These are phyloP conservation scores for Hippocampus abdominalis DNA, from an alignment of 2,113 vertebrate species.

Conservation along the genomic window DNA sequence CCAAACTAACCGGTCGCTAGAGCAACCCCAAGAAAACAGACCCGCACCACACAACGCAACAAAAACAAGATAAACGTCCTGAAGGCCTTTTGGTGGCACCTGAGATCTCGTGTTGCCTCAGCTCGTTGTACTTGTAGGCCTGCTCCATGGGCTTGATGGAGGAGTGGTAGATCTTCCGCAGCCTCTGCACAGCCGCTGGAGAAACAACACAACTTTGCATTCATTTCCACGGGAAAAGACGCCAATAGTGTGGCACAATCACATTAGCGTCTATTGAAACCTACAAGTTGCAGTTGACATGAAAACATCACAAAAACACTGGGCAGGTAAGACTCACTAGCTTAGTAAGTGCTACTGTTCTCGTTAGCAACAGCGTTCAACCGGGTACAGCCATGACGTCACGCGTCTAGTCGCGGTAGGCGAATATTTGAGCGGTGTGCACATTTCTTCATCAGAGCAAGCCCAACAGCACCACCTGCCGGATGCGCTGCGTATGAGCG, in stretches of 20 bases:
- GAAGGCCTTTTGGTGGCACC: conserved; percentile 47
- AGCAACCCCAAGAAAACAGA: conserved; percentile 41
- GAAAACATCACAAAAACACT: too few relatives aligned
- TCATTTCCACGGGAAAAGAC: too few relatives aligned
- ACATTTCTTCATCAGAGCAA: background rate
- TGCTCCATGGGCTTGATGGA: conserved; percentile 96
- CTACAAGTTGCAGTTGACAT: too few relatives aligned
- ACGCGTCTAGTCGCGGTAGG: background rate
- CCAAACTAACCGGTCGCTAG: conserved; percentile 31
- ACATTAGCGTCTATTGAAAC: too few relatives aligned
- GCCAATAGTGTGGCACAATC: too few relatives aligned
- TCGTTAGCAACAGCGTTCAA: too few relatives aligned
- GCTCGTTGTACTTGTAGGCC: conserved; percentile 95
- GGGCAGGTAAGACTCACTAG: too few relatives aligned
- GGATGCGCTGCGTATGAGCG: background rate
- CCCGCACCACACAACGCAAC: conserved; percentile 13
- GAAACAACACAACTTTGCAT: background rate
- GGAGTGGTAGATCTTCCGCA: conserved; percentile 91
- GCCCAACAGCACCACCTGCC: background rate
- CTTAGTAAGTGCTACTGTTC: too few relatives aligned
- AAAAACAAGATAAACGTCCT: background rate
- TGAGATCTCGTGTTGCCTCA: conserved; percentile 96
- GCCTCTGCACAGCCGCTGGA: conserved; percentile 81
- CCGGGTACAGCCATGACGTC: too few relatives aligned
- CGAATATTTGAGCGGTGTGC: background rate